Evolutionary conservation across 1,140 invertebrate species (phyloP).

Genomic region (Dreissena rostriformis): DNA sequence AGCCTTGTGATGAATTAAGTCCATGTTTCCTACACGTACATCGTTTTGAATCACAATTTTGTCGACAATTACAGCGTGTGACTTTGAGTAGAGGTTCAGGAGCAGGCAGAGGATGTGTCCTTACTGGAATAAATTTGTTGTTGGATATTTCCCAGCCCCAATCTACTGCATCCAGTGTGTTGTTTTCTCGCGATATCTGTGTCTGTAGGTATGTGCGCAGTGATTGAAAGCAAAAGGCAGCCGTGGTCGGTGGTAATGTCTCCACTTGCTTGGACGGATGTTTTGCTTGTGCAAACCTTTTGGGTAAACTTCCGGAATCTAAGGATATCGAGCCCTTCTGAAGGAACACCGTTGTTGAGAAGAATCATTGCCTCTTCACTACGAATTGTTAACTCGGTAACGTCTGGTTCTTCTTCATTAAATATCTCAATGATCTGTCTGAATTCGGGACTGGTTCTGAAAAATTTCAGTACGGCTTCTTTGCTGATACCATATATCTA

Average conservation of each 20-base stretch:
- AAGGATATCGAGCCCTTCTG: neutral
- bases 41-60: conserved; percentile 23
- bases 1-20: neutral
- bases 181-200: conserved; percentile 6
- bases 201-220: neutral
- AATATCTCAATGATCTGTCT: too few relatives aligned
- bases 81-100: conserved; percentile 22
- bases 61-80: conserved; percentile 11
- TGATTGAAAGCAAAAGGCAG: conserved; percentile 23
- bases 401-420: too few relatives aligned
- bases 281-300: neutral
- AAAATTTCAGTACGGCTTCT: too few relatives aligned
- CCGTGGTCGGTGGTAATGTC: conserved; percentile 40
- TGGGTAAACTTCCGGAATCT: conserved; percentile 2
- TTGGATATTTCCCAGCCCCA: neutral
- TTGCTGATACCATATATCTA: too few relatives aligned
- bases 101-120: conserved; percentile 12
- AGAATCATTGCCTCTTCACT: too few relatives aligned
- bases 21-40: conserved; percentile 32
- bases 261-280: conserved; percentile 6
- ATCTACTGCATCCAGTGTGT: neutral
- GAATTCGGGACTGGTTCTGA: too few relatives aligned
- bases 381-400: too few relatives aligned
- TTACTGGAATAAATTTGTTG: neutral
- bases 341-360: too few relatives aligned